Evolutionary conservation across 2,888 invertebrate genomes (phyloP).

Genomic region (Oxyteleia sp.): DNA sequence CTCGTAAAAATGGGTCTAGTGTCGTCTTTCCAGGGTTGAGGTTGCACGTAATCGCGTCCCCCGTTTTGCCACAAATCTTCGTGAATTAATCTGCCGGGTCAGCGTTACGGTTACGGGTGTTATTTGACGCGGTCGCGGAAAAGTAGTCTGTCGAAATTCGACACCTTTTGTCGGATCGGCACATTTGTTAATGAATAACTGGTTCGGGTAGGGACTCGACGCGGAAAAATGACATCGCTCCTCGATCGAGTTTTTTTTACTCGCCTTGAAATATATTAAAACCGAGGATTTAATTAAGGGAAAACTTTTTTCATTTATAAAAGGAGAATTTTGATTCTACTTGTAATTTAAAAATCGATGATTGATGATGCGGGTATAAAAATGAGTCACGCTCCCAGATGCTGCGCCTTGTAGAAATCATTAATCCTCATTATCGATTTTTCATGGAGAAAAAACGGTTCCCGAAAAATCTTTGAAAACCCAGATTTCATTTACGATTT

Average conservation of each 20-base stretch:
- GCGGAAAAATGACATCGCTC: background rate
- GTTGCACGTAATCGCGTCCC: constrained; percentile 69
- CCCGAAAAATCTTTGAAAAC: constrained; percentile 10
- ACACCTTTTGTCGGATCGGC: constrained; percentile 45
- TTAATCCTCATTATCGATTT: constrained; percentile 68
- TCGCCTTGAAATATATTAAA: no score
- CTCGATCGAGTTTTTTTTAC: background rate
- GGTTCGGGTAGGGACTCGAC: background rate
- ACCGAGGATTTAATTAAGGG: no score
- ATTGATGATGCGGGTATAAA: constrained; percentile 37
- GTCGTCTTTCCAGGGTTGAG: constrained; percentile 75
- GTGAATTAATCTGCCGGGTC: constrained; percentile 75
- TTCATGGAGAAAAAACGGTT: constrained; percentile 25
- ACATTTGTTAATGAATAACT: constrained; percentile 59
- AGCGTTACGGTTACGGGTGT: constrained; percentile 72
- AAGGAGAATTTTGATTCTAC: background rate
- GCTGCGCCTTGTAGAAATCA: constrained; percentile 34
- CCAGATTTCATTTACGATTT: background rate
- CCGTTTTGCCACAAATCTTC: constrained; percentile 75
- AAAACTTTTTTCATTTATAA: background rate
- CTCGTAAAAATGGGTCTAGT: constrained; percentile 85
- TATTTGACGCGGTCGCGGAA: constrained; percentile 55
- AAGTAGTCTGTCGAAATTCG: constrained; percentile 40
- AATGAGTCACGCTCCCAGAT: constrained; percentile 45
- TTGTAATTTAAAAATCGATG: constrained; percentile 28